Percentiles rank a stretch among this genome's conserved stretches.
Conservation (phyloP, 2,888 invertebrate species). For the Coelinius sp. region DNA sequence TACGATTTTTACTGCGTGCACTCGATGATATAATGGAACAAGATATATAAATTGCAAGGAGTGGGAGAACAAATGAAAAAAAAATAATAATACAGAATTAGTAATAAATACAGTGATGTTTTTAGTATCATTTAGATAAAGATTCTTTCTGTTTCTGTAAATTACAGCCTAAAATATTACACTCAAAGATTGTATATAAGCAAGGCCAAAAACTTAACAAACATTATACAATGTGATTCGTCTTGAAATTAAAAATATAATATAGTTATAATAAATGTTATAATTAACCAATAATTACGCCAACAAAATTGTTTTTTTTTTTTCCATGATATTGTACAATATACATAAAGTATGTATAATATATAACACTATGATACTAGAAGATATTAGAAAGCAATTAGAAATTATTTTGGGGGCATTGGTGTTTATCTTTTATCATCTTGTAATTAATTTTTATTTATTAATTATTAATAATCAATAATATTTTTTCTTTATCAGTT, state of each 20-base stretch:
- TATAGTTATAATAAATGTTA: constrained; percentile 49
- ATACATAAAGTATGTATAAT: constrained; percentile 44
- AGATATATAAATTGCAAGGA: neutral
- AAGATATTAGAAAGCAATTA: constrained; percentile 39
- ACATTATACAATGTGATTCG: constrained; percentile 67
- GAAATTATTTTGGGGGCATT: constrained; percentile 41
- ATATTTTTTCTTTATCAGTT: constrained; percentile 46
- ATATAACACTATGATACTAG: constrained; percentile 32
- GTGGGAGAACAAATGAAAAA: constrained; percentile 6
- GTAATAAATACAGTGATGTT: constrained; percentile 43
- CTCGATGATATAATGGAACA: neutral
- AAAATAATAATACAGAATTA: constrained; percentile 21
- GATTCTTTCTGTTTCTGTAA: constrained; percentile 63
- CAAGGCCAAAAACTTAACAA: constrained; percentile 71
- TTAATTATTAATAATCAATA: constrained; percentile 17
- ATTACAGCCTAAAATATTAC: constrained; percentile 70
- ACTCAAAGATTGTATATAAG: constrained; percentile 65
- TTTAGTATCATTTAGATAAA: constrained; percentile 65
- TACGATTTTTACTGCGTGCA: neutral
- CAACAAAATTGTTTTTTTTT: constrained; percentile 55
- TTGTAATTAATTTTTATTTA: constrained; percentile 44
- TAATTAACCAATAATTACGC: constrained; percentile 53
- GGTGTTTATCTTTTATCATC: constrained; percentile 47
- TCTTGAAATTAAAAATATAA: constrained; percentile 55
- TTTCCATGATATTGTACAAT: constrained; percentile 53